Evolutionary conservation across 2,113 vertebrate species (phyloP), one percentile per base, ranked within the genome.

Genomic region (Cololabis saira): DNA sequence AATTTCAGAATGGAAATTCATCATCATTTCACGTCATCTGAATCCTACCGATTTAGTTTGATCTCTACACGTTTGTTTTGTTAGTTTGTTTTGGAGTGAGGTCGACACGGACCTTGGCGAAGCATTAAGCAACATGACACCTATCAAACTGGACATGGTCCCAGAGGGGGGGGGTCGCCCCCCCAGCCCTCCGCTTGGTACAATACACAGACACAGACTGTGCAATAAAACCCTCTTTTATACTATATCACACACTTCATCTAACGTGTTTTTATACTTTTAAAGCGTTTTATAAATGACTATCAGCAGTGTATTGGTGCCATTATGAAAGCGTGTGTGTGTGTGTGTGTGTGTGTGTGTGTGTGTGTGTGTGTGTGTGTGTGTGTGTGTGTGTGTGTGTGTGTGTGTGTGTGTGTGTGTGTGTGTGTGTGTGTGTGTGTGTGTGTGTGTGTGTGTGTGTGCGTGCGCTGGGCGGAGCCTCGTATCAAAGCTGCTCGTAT

Each of bases 161-260:
- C 52, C 48, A 56, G 42, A 14, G 18, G 48, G 33, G 15, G 24
- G 24, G 33, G 58, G 15, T 13, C 15, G 17, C 14, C 14, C 47
- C 14, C 47, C 15, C 33, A n/a, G 15, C 3, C 19, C 24, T 42
- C 48, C 27, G 41, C 27, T 40, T 55, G 80, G 69, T 80, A 82
- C 85, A 81, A 79, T 73, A 62, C 73, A 80, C 64, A 79, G 47
- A 82, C 50, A 74, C 49, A 84, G 91, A 86, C 93, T 93, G 94
- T 96, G 93, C 94, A 95, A 95, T 95, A 94, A 92, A 78, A 81
- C 61, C 11, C 90, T 94, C 94, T 94, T 47, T 17, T 37, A 92
- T 83, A 88, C 87, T 93, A 68, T 79, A 77, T 76, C 87, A 82
- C 71, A 83, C 72, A 78, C 78, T 72, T 87, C 78, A 85, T 84